These are phyloP conservation scores for Silurus meridionalis DNA, from an alignment of 2,113 vertebrate species.

Conservation along the genomic window DNA sequence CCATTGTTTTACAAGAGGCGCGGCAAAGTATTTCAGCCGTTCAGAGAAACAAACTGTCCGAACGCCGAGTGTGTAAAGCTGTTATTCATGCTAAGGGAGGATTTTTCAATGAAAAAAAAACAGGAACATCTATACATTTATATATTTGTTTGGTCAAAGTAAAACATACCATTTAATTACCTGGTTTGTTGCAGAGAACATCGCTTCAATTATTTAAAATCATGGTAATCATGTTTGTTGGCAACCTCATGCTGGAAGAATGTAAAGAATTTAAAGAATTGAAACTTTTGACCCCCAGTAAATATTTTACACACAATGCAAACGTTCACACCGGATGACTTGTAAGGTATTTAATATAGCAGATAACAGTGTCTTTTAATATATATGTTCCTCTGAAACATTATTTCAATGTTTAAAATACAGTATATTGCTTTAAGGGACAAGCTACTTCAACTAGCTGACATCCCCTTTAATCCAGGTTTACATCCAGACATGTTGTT, in stretches of 20 bases:
- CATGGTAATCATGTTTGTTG: neutral
- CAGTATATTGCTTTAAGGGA: constrained; percentile 23
- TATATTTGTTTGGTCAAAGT: too few species aligned
- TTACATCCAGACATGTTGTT: constrained; percentile 40
- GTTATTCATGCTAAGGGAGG: too few species aligned
- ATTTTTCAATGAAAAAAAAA: too few species aligned
- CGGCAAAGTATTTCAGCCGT: too few species aligned
- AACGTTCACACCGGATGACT: neutral
- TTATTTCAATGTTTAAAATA: constrained; percentile 31
- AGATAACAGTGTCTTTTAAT: constrained; percentile 8
- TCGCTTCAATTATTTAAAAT: too few species aligned
- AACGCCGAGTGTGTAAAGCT: too few species aligned
- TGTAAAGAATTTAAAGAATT: neutral
- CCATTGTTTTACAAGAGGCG: too few species aligned
- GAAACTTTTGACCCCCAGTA: neutral
- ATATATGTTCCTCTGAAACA: constrained; percentile 20
- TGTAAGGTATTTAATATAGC: constrained; percentile 31
- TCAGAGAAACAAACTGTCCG: too few species aligned
- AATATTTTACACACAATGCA: neutral
- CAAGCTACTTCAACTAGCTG: neutral
- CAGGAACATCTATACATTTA: too few species aligned
- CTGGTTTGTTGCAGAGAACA: too few species aligned
- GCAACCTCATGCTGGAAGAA: neutral
- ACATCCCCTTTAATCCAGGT: constrained; percentile 40
- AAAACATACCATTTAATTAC: too few species aligned